Evolutionary conservation across 2,797 vertebrate genomes (phyloP), one percentile per base, ranked within the genome.

Genomic region (Mallotus villosus): DNA sequence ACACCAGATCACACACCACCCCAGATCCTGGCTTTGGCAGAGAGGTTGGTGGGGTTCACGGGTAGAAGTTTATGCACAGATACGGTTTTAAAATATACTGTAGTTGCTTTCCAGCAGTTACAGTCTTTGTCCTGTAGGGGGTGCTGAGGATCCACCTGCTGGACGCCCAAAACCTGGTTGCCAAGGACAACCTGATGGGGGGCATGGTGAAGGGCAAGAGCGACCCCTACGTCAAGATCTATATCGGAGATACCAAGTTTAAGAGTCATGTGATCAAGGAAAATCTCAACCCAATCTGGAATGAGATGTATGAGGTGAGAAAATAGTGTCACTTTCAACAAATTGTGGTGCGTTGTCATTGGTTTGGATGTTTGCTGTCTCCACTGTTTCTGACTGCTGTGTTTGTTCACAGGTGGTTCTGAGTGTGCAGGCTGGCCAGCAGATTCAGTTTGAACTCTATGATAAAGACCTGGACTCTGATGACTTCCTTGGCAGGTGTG

Each of bases 131-230:
- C 80, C 76, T 84, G 17, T 74, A 99, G 98, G 97, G 96, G 63
- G 87, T 97, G 81, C 84, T 98, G 81, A 94, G 96, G 75, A 94
- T 98, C 84, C 92, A 96, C 82, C 88, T 99, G 68, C 79, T 96
- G 79, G 96, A 96, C 84, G 97, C 96, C 16, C 91, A 95, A 82
- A 92, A 93, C 75, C 91, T 99, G 76, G 90, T 95, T 46, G 94
- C 95, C 71, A 99, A 96, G 78, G 98, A 99, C 78, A 94, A 87
- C 80, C 90, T 98, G 85, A 94, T 99, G 88, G 93, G 89, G 0
- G 96, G 97, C 29, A 93, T 96, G 74, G 92, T 97, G 75, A 94
- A 95, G 84, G 96, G 97, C 32, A 98, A 99, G 86, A 99, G 97
- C 2, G 98, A 99, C 82, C 98, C 98, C 0, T 99, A 99, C 0